Base-by-base conservation (phyloP, 2,113 vertebrate genomes). In the Centropristis striata region DNA sequence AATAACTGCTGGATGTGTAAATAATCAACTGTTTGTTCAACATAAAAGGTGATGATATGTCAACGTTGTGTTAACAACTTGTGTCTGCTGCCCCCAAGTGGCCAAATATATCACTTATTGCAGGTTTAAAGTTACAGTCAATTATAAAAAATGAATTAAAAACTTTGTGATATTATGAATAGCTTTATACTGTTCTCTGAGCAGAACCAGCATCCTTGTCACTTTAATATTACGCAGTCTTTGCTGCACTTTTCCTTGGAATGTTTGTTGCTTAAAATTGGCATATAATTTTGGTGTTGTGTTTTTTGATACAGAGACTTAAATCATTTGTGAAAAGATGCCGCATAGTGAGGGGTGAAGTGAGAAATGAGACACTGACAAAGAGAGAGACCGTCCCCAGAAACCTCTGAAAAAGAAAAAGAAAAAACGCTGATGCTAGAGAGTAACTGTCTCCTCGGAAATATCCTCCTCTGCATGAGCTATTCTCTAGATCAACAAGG, bases 391-490 rank as follows among this genome's bases (percentile, higher is more conserved):
- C 28, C 5, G 23, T 46, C 51, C 49, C 36, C 25, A 12, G 64
- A 32, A 16, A 59, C 53, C 53, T 59, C n/a, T 21, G 78, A 41
- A 64, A 36, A 51, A 72, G 21, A 28, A 72, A 37, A 7, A 7
- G 7, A 49, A 46, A 46, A n/a, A 60, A 18, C 9, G 1, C 9
- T 28, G 12, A 21, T 25, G 51, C 42, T 61, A 27, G 20, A 61
- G 21, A 69, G 68, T 80, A 80, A 32, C 51, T 11, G 44, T 39
- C 55, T 79, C 74, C 46, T 10, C 60, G 66, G 67, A 72, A 18
- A 60, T 50, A 64, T 78, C 18, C 36, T 25, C 2, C 36, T 25
- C 2, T 58, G 21, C 32, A 25, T 21, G 13, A 23, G 5, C 59
- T 39, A 41, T 58, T 49, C 47, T 72, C 46, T 59, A 12, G 25